Evolutionary conservation across 2,888 invertebrate species (phyloP), one percentile per base, ranked within the genome.

Genomic region (Sinentomon sp.): DNA sequence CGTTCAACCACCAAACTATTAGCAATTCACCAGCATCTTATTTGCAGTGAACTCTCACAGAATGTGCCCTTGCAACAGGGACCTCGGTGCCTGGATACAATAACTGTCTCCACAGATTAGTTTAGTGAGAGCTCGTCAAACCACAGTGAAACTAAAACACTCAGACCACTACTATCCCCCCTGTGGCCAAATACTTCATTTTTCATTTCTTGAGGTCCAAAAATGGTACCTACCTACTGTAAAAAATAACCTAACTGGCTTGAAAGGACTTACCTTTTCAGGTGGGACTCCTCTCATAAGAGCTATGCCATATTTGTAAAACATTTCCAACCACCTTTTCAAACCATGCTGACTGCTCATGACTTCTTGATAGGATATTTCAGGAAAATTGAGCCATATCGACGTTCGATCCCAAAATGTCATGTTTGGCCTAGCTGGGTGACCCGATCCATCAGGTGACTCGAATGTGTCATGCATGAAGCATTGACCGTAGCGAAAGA

Each of bases 381-480:
- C 49, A 12, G 50, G 50, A 18, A 47, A 45, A n/a, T 40, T 38
- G 18, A 45, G 40, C 45, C 45, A 45, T 16, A 50, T 48, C n/a
- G 40, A 33, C 17, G 44, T 43, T 19, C 46, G 37, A 38, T 49
- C 46, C 50, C 50, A 50, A 3, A 46, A 36, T 9, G 44, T 40
- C 20, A 45, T 30, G 2, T 41, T 41, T 7, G 48, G 45, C 12
- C 44, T 36, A 6, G 38, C 26, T n/a, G 38, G 36, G 20, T 36
- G 36, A 14, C 24, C 25, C n/a, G 22, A 32, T 25, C 35, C 37
- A 6, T 31, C 39, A 14, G 41, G 38, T 6, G 39, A 39, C 17
- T 45, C 46, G 37, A 48, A 48, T 7, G 41, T 45, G 24, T 50
- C 47, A 27, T 47, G 42, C 32, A 47, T 46, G 38, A 50, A 50